These are phyloP conservation scores for Anguilla anguilla DNA, from an alignment of 2,797 vertebrate genomes.

Conservation along the genomic window DNA sequence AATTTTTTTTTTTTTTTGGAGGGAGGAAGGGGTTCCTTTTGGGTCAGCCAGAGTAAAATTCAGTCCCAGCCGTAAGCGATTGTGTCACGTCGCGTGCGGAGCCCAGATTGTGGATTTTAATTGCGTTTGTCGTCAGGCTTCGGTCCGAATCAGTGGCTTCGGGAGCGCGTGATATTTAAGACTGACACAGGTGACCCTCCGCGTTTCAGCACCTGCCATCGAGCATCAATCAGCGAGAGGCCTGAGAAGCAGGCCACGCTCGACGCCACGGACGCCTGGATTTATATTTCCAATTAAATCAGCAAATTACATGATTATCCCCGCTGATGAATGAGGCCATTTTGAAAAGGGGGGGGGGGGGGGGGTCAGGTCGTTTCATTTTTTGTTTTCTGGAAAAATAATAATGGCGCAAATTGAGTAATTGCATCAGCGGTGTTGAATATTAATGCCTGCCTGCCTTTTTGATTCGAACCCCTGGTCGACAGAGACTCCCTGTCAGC, in stretches of 20 bases:
- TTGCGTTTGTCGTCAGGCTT: slow-evolving; percentile 61
- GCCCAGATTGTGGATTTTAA: slow-evolving; percentile 59
- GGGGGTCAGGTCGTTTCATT: slow-evolving; percentile 58
- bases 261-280: slow-evolving; percentile 74
- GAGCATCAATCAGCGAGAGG: slow-evolving; percentile 74
- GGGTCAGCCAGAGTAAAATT: not conserved
- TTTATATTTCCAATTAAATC: slow-evolving; percentile 84
- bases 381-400: slow-evolving; percentile 61
- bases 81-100: not conserved
- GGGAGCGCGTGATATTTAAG: slow-evolving; percentile 77
- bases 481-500: not conserved
- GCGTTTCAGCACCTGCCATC: slow-evolving; percentile 74
- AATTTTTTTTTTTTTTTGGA: not conserved
- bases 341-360: slow-evolving; percentile 70
- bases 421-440: slow-evolving; percentile 59
- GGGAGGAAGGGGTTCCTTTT: not conserved
- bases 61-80: not conserved
- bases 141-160: slow-evolving; percentile 68
- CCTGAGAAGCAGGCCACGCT: slow-evolving; percentile 67
- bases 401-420: slow-evolving; percentile 65
- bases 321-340: slow-evolving; percentile 66
- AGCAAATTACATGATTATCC: slow-evolving; percentile 82
- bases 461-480: not conserved
- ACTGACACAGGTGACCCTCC: slow-evolving; percentile 74
- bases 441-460: slow-evolving; percentile 60